Evolutionary conservation across 2,113 vertebrate genomes (phyloP).

Genomic region (Pseudonaja textilis): DNA sequence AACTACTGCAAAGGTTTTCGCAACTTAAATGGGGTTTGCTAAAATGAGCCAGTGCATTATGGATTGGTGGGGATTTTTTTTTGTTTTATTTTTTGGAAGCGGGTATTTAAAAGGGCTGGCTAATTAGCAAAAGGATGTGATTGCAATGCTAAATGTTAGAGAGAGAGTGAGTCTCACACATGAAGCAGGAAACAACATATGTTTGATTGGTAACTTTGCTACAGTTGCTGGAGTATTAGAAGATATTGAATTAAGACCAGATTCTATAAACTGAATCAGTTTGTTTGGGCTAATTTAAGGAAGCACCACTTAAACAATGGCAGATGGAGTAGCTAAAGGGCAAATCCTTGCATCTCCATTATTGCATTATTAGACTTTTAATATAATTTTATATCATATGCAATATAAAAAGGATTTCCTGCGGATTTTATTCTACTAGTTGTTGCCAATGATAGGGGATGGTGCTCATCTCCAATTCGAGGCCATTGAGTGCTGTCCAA

Average conservation of each 20-base stretch:
- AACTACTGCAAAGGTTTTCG: not conserved
- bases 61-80: not conserved
- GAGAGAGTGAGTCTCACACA: not conserved
- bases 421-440: not conserved
- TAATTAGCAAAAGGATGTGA: not conserved
- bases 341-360: not conserved
- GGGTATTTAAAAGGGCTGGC: not conserved
- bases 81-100: not conserved
- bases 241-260: not conserved
- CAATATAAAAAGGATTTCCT: not conserved
- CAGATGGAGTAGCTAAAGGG: not conserved
- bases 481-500: not conserved
- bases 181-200: not conserved
- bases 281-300: not conserved
- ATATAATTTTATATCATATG: not conserved
- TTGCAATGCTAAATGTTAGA: not conserved
- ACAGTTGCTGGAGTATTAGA: not conserved
- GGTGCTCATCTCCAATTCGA: not conserved
- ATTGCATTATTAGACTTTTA: not conserved
- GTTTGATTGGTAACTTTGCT: not conserved
- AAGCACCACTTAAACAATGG: not conserved
- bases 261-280: not conserved
- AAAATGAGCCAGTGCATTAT: not conserved
- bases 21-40: not conserved
- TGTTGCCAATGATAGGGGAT: not conserved